Evolutionary conservation across 2,888 invertebrate genomes (phyloP), one percentile per base, ranked within the genome.

Genomic region (Cheilosia variabilis): DNA sequence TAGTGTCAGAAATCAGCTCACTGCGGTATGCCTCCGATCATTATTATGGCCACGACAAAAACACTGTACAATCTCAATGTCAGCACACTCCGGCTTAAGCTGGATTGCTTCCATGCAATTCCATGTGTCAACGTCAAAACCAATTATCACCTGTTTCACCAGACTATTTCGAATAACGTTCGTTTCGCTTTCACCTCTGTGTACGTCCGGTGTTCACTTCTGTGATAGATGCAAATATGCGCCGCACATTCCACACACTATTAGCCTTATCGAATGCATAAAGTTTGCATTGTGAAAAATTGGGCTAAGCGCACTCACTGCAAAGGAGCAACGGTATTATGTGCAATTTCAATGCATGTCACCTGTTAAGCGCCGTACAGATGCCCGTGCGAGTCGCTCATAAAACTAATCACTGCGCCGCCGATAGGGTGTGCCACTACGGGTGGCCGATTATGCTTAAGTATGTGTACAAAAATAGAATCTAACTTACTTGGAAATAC

Each of bases 401-500:
- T 84, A 63, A 84, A 79, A 79, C 68, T 53, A 84, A 75, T 84
- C 65, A 55, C 62, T 37, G 37, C 19, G 19, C 60, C 19, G 52
- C 47, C 9, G 19, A 47, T 53, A 62, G 62, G 72, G 81, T 81
- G 81, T 72, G 76, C 71, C 81, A 31, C 65, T 76, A 10, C 37
- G 76, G 81, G 76, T 81, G 81, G 81, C 55, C 72, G 52, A 58
- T 80, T 27, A 13, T 77, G 37, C 58, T 76, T 27, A 13, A 41
- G 66, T 52, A 27, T 22, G 52, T n/a, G 52, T 53, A 68, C 45
- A 62, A 53, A 66, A 45, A 62, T 47, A 66, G 53, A 60, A 62
- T 65, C 17, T 2, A 62, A 81, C 90, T 88, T 87, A 92, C 92
- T 90, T 90, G 71, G 90, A 90, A 63, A 92, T 89, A 80, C 92